Evolutionary conservation across 2,113 vertebrate genomes (phyloP), one percentile per base, ranked within the genome.

Genomic region (Zosterops lateralis): DNA sequence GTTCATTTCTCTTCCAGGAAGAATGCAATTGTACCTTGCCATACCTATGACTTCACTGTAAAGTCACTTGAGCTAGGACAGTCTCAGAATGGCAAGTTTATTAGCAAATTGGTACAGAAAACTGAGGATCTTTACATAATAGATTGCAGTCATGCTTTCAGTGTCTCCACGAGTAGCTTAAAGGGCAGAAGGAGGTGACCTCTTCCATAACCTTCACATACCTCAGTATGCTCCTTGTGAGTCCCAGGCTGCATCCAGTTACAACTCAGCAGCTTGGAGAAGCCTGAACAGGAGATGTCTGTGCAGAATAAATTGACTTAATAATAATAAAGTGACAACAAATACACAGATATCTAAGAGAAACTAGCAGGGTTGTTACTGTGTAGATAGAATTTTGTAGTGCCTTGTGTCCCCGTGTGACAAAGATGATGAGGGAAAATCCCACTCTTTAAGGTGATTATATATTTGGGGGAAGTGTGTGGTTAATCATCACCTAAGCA

Each of bases 1-100:
- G 91, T 92, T 71, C 91, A 72, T 79, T 91, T 84, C 70, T 67
- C 56, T 60, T 92, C 81, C 68, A 89, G 65, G 66, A 91, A 73
- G 81, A 88, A 91, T 5, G 6, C 32, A 47, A 3, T 62, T 61
- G 36, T 42, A 70, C 62, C 47, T 84, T 87, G 25, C 40, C 47
- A 13, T 83, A 70, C 31, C 28, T 73, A 16, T 53, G 61, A 81
- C 67, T 90, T 87, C 50, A 61, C 25, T 78, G 31, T 32, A 67
- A 84, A 89, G 79, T 75, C 54, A 45, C 47, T 82, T 67, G n/a
- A 62, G 34, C 38, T n/a, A 91, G 80, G 61, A 67, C 70, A 87
- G 48, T 47, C 19, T 61, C 38, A 56, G 42, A 19, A 85, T 38
- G n/a, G 24, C 38, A 36, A 70, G 83, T 86, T 51, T 90, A 71